phyloP scores from a whole-genome alignment of 2,113 vertebrate species.

The Toxostoma redivivum region DNA sequence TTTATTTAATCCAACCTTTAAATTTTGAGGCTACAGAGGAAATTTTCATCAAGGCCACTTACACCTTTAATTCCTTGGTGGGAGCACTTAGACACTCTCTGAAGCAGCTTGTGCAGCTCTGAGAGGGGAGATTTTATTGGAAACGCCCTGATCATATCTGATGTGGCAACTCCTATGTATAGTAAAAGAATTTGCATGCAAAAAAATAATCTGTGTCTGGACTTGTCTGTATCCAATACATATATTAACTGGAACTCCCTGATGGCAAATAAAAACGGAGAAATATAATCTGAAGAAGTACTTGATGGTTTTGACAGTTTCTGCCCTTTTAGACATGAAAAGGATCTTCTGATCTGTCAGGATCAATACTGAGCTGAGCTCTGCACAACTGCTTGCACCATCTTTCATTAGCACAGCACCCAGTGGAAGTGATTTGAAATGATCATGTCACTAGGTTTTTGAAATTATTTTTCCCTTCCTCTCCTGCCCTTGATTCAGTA shows the following conservation, averaged over 20 bases:
- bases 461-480: background rate
- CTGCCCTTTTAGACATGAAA: background rate
- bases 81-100: background rate
- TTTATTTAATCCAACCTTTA: constrained; percentile 22
- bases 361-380: background rate
- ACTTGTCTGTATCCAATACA: background rate
- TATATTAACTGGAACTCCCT: background rate
- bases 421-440: background rate
- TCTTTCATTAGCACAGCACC: background rate
- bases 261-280: background rate
- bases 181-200: background rate
- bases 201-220: background rate
- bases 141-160: background rate
- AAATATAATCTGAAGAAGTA: background rate
- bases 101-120: background rate
- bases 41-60: background rate
- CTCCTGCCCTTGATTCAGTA: background rate
- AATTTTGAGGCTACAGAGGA: background rate
- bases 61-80: background rate
- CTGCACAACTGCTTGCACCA: background rate
- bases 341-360: background rate
- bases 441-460: background rate
- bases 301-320: background rate
- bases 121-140: background rate
- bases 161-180: background rate